Conservation (phyloP, 2,797 vertebrate species). For the Halcyon badia region DNA sequence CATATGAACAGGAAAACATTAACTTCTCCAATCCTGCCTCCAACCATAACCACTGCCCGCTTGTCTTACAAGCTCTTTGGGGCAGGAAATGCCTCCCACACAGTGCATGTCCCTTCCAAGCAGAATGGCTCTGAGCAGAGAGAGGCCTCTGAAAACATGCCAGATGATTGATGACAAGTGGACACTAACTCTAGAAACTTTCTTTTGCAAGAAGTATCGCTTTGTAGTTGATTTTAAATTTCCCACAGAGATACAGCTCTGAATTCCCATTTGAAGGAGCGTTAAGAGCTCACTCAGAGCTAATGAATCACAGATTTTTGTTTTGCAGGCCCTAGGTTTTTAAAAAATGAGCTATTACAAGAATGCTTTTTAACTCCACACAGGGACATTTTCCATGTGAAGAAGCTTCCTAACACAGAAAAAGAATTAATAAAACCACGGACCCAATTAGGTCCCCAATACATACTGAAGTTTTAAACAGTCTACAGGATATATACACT, state of each 20-base stretch:
- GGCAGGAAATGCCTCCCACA: background rate
- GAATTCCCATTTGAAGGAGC: background rate
- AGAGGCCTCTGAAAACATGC: background rate
- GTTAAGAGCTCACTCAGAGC: background rate
- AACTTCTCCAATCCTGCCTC: background rate
- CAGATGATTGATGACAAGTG: background rate
- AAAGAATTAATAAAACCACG: background rate
- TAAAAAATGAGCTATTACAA: background rate
- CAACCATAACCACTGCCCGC: fast-evolving
- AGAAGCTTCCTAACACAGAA: background rate
- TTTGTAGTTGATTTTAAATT: background rate
- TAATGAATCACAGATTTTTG: background rate
- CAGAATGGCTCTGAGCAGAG: background rate
- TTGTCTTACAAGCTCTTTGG: background rate
- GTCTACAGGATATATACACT: background rate
- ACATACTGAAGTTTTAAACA: background rate
- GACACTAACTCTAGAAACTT: background rate
- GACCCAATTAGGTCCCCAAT: background rate
- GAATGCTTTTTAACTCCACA: background rate
- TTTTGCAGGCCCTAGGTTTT: background rate
- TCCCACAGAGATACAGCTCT: background rate
- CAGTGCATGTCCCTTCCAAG: fast-evolving
- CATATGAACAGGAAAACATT: background rate
- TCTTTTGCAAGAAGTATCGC: background rate
- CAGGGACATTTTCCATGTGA: background rate